Conservation (phyloP, 2,113 vertebrate genomes). For the Dermatemys mawii region DNA sequence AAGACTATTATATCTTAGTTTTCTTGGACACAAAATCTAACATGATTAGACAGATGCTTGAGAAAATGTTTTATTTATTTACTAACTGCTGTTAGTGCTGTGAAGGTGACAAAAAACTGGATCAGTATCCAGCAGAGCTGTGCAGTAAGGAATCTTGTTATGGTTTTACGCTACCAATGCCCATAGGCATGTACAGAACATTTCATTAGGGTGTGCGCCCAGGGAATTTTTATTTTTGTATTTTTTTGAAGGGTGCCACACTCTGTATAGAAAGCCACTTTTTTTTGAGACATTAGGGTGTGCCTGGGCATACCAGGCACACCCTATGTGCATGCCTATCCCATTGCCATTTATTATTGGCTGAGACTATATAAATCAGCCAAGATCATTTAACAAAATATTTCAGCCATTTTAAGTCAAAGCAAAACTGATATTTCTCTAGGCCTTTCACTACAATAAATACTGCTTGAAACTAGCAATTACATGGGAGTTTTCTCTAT, state of each 20-base stretch:
- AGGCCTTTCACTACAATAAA: background rate
- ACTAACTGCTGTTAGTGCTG: constrained; percentile 47
- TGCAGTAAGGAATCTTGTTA: constrained; percentile 27
- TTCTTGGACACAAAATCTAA: constrained; percentile 68
- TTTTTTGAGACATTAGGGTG: no score
- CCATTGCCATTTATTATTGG: constrained; percentile 48
- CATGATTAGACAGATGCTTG: constrained; percentile 49
- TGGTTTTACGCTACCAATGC: constrained; percentile 20
- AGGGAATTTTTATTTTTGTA: no score
- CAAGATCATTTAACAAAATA: constrained; percentile 13
- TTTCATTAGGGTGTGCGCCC: no score
- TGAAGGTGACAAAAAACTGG: background rate
- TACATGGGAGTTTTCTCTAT: background rate
- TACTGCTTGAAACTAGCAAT: background rate
- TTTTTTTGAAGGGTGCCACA: no score
- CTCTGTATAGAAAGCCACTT: no score
- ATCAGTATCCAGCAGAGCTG: background rate
- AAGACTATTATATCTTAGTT: constrained; percentile 43
- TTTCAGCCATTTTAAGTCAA: constrained; percentile 21
- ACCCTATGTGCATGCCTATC: no score
- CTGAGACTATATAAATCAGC: constrained; percentile 18
- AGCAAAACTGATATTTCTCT: background rate
- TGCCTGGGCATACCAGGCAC: no score
- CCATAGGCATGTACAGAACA: no score
- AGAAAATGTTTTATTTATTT: constrained; percentile 55